phyloP scores from a whole-genome alignment of 2,888 invertebrate species.

The Zaprionus obscuricornis region DNA sequence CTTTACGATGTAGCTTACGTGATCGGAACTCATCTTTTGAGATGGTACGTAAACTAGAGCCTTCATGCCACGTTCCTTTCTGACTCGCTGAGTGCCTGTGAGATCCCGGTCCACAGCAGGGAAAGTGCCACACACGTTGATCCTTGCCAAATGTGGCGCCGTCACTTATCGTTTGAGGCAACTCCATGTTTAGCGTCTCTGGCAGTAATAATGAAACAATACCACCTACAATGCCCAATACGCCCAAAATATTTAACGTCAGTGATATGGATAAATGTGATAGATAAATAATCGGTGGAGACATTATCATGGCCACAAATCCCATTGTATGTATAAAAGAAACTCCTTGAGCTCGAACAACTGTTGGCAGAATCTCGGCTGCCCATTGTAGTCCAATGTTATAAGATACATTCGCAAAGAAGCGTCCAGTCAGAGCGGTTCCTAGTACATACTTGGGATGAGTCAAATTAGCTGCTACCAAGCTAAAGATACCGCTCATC shows the following conservation, averaged over 20 bases:
- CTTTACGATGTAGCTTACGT: conserved; percentile 36
- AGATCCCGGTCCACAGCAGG: conserved; percentile 86
- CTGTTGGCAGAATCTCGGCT: conserved; percentile 93
- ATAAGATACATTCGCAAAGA: conserved; percentile 95
- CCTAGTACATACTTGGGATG: conserved; percentile 88
- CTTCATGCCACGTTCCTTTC: conserved; percentile 41
- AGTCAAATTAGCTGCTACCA: conserved; percentile 89
- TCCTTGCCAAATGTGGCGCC: conserved; percentile 92
- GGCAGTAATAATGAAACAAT: conserved; percentile 90
- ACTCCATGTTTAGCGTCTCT: conserved; percentile 92
- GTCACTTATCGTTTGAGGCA: conserved; percentile 93
- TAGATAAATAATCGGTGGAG: conserved; percentile 93
- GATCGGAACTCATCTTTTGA: conserved; percentile 60
- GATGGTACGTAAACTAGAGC: conserved; percentile 56
- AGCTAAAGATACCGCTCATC: conserved; percentile 90
- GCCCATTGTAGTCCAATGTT: conserved; percentile 96
- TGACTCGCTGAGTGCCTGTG: conserved; percentile 76
- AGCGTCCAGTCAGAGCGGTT: conserved; percentile 91
- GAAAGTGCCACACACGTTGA: conserved; percentile 91
- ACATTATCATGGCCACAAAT: conserved; percentile 91
- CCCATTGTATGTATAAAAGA: conserved; percentile 94
- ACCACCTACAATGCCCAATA: conserved; percentile 89
- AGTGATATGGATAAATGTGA: conserved; percentile 84
- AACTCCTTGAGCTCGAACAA: conserved; percentile 93
- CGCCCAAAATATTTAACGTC: conserved; percentile 85